A percentile compares a stretch with the other conserved stretches of the same genome.
These are phyloP conservation scores for Pharmacophagus antenor DNA, from an alignment of 2,888 invertebrate species.

Conservation along the genomic window DNA sequence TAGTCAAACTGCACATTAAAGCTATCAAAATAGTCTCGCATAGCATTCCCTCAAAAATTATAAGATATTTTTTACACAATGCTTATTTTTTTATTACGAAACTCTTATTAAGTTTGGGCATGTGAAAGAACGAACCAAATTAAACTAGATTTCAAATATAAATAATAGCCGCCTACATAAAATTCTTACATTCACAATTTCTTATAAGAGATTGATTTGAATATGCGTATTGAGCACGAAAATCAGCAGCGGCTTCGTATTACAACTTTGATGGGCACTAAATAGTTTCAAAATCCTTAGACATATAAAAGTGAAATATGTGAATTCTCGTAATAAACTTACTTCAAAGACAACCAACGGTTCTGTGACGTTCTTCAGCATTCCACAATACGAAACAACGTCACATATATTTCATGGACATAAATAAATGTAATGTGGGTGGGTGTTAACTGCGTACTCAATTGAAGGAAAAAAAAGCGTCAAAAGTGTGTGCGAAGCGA, in stretches of 20 bases:
- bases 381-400: conserved; percentile 6
- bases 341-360: conserved; percentile 17
- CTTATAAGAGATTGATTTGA: no score
- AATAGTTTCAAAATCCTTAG: not conserved
- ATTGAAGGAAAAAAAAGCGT: conserved; percentile 1
- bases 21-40: no score
- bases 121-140: no score
- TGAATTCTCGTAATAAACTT: conserved; percentile 9
- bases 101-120: no score
- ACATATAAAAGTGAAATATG: conserved; percentile 9
- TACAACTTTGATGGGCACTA: not conserved
- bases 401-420: conserved; percentile 10
- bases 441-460: conserved; percentile 12
- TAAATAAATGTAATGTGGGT: conserved; percentile 22
- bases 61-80: no score
- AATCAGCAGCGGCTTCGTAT: not conserved
- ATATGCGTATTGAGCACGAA: not conserved
- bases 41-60: no score
- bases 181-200: no score
- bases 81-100: no score
- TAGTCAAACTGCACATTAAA: no score
- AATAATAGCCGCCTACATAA: no score
- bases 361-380: conserved; percentile 3
- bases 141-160: no score
- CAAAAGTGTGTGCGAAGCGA: conserved; percentile 8